Conservation (phyloP, 2,113 vertebrate genomes). For the Oncorhynchus gorbuscha region DNA sequence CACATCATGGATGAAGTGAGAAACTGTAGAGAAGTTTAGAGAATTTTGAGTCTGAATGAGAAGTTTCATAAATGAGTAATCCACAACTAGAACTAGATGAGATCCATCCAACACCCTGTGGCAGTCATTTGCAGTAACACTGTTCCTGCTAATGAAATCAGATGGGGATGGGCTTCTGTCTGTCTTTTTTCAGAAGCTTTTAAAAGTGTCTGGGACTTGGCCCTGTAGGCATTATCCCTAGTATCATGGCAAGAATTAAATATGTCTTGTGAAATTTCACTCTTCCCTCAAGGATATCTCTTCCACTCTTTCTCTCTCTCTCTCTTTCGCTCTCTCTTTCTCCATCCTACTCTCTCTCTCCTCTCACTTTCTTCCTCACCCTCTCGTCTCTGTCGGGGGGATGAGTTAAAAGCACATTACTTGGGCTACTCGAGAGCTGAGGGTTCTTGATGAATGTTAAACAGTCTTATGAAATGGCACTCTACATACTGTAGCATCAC, state of each 20-base stretch:
- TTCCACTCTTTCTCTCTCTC: constrained; percentile 22
- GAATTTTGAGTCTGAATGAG: not conserved
- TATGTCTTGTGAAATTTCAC: constrained; percentile 60
- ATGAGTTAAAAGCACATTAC: constrained; percentile 69
- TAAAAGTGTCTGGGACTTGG: constrained; percentile 51
- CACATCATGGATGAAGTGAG: not conserved
- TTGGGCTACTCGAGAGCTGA: constrained; percentile 61
- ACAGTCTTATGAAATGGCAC: constrained; percentile 58
- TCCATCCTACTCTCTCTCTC: constrained; percentile 5
- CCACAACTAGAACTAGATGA: not conserved
- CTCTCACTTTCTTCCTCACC: not conserved
- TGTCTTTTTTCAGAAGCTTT: constrained; percentile 27
- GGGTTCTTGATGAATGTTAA: constrained; percentile 67
- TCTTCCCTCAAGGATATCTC: constrained; percentile 54
- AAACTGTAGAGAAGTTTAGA: not conserved
- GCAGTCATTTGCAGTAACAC: constrained; percentile 18
- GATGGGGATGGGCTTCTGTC: constrained; percentile 33
- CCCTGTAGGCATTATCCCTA: constrained; percentile 58
- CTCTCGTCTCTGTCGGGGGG: constrained; percentile 33
- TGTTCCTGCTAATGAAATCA: constrained; percentile 30
- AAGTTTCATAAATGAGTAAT: not conserved
- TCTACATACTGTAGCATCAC: constrained; percentile 48
- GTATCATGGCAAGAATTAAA: constrained; percentile 70
- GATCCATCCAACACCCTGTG: constrained; percentile 12
- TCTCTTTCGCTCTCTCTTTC: not conserved